Evolutionary conservation across 2,113 vertebrate species (phyloP), one percentile per base, ranked within the genome.

Genomic region (Piaya cayana): DNA sequence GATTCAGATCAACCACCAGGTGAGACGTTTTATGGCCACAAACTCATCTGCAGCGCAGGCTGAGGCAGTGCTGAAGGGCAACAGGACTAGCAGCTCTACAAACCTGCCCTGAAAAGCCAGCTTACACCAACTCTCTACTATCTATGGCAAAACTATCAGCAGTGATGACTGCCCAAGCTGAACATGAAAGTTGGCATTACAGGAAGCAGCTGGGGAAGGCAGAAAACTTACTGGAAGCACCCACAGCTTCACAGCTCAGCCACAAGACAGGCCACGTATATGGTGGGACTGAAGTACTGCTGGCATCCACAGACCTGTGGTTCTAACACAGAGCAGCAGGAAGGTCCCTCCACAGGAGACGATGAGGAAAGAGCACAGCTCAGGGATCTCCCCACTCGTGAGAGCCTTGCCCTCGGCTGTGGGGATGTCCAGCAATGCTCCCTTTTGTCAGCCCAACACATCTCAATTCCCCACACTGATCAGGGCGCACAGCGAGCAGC

Each of bases 171-270:
- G 19, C 21, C n/a, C 26, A n/a, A 32, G 52, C 37, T 58, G 86
- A 62, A 53, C 23, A 74, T 13, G 0, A 1, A 52, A 62, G 36
- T 8, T 29, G 52, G n/a, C 8, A 25, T 5, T 82, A 86, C 64
- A 89, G 67, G n/a, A 71, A 84, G 76, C 81, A 93, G 45, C 34
- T 71, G 39, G 42, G 67, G 43, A 92, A 56, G 64, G 85, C 75
- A 94, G 42, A 76, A 77, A 82, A 58, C 19, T 9, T 49, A 53
- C 68, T 91, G 81, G 34, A 78, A 70, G n/a, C 2, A 56, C 49
- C 68, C 43, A 30, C 53, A 78, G 58, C 53, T 71, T 64, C 60
- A 64, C 29, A 93, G 62, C 55, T 90, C 63, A 68, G 43, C 55
- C 49, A 39, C 43, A 39, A 67, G 74, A 42, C 91, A 81, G 68